phyloP scores from a whole-genome alignment of 2,888 invertebrate species.

The Noctua janthe region DNA sequence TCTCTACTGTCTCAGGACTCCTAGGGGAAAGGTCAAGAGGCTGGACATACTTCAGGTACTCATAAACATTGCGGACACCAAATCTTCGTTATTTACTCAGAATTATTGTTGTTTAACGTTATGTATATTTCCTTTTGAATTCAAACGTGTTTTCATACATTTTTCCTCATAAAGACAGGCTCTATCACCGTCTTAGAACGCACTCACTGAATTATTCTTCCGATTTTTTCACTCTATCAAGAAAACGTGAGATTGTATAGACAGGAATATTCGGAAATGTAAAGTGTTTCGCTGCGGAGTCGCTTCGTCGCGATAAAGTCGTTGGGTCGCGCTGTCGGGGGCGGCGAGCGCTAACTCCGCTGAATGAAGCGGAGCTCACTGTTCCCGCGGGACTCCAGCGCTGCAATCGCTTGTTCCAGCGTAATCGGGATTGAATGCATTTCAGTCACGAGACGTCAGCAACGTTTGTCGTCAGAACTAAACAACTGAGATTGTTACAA shows the following conservation, averaged over 20 bases:
- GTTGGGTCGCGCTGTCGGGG: not conserved
- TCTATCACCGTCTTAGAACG: not conserved
- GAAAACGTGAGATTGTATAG: conserved; percentile 10
- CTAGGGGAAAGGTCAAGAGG: not conserved
- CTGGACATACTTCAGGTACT: not conserved
- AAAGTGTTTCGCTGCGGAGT: not conserved
- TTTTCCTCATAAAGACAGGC: not conserved
- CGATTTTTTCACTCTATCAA: not conserved
- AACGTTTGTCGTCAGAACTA: not conserved
- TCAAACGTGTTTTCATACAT: not conserved
- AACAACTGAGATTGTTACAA: not conserved
- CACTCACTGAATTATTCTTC: not conserved
- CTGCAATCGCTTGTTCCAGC: conserved; percentile 10
- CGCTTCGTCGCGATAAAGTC: not conserved
- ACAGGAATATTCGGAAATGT: conserved; percentile 9
- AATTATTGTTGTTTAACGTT: not conserved
- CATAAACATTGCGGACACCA: not conserved
- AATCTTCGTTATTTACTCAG: not conserved
- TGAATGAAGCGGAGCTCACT: not conserved
- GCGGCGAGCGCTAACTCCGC: not conserved
- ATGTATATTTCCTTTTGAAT: not conserved
- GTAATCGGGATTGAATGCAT: conserved; percentile 5
- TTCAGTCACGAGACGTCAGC: conserved; percentile 8
- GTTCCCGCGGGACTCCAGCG: conserved; percentile 10
- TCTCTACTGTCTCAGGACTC: not conserved